Evolutionary conservation across 2,888 invertebrate species (phyloP).

Genomic region (Drosophila anceps): DNA sequence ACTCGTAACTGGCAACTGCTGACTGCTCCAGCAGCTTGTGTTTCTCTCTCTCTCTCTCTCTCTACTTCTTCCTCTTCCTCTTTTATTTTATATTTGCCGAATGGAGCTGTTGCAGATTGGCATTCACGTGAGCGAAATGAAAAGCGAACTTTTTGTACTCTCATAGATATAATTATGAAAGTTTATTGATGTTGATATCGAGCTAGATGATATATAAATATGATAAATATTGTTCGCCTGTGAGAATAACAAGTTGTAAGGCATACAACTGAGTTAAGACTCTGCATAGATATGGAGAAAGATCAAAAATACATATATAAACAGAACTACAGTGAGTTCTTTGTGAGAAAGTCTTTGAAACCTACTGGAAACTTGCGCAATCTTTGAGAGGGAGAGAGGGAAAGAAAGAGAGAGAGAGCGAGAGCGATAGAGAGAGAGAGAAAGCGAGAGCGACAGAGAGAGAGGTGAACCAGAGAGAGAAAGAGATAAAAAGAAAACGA

Average conservation of each 20-base stretch:
- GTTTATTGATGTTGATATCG: not conserved
- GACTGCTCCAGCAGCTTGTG: conserved; percentile 36
- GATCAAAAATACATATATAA: not conserved
- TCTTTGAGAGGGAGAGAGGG: too few relatives aligned
- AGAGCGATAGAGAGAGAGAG: too few relatives aligned
- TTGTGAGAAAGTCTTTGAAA: too few relatives aligned
- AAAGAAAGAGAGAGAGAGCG: too few relatives aligned
- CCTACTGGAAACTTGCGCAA: too few relatives aligned
- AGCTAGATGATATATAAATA: not conserved
- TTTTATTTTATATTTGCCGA: conserved; percentile 17
- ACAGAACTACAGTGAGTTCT: too few relatives aligned
- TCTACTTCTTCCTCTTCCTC: not conserved
- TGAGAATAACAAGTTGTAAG: not conserved
- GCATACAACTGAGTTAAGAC: not conserved
- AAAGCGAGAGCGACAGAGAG: too few relatives aligned
- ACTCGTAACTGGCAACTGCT: conserved; percentile 30
- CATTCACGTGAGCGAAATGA: conserved; percentile 9
- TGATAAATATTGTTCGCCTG: not conserved
- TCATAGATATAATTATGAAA: conserved; percentile 5
- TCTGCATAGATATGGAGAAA: too few relatives aligned
- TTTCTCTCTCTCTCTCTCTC: not conserved
- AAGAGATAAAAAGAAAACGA: not conserved
- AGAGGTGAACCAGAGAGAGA: not conserved
- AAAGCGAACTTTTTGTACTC: conserved; percentile 13
- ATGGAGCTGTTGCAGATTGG: conserved; percentile 46